Percentiles rank a stretch among this genome's conserved stretches.
phyloP scores from a whole-genome alignment of 2,113 vertebrate genomes.

The Oncorhynchus nerka region DNA sequence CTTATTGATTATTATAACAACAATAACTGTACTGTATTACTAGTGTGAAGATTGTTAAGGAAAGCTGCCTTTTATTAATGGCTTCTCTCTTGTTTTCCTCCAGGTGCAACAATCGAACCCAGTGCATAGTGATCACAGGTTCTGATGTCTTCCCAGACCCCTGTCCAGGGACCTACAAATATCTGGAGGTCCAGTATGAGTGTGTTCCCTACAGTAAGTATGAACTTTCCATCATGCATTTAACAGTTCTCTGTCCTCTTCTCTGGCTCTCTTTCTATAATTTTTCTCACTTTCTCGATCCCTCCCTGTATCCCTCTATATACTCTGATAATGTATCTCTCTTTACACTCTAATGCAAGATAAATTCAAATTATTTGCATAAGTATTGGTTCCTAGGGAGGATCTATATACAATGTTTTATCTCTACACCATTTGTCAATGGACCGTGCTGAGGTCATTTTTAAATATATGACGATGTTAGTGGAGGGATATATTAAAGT shows the following conservation, averaged over 20 bases:
- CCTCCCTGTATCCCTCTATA: slow-evolving; percentile 46
- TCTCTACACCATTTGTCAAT: not conserved
- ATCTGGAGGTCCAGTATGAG: slow-evolving; percentile 99
- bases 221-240: slow-evolving; percentile 57
- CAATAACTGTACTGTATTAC: not conserved
- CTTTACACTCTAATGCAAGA: too few relatives aligned
- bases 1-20: not conserved
- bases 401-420: too few relatives aligned
- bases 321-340: not conserved
- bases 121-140: slow-evolving; percentile 97
- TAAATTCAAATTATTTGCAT: too few relatives aligned
- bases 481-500: too few relatives aligned
- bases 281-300: slow-evolving; percentile 6
- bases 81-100: slow-evolving; percentile 50
- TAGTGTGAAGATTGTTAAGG: not conserved
- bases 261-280: not conserved
- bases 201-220: slow-evolving; percentile 99
- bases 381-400: not conserved
- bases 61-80: not conserved
- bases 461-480: too few relatives aligned
- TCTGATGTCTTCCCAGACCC: slow-evolving; percentile 99
- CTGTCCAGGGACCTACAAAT: slow-evolving; percentile 98
- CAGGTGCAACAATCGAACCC: slow-evolving; percentile 99
- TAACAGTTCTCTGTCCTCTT: slow-evolving; percentile 8
- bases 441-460: not conserved